These are phyloP conservation scores for Sitobion miscanthi DNA, from an alignment of 1,140 invertebrate genomes.

Conservation along the genomic window DNA sequence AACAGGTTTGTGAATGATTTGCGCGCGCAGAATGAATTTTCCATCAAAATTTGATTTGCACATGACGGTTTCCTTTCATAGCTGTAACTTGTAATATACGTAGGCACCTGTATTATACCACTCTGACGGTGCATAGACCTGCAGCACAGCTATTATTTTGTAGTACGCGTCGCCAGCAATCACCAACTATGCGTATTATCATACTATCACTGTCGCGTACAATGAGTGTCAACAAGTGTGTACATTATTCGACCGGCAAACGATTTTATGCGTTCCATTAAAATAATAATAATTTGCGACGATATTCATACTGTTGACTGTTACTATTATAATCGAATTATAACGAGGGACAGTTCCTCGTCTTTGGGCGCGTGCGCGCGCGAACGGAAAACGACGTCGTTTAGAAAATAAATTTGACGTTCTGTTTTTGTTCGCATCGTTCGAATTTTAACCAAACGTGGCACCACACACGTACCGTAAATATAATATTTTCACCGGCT, in stretches of 20 bases:
- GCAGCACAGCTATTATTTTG: neutral
- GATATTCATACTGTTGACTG: neutral
- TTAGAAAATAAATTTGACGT: neutral
- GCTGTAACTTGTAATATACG: neutral
- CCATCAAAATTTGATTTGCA: conserved; percentile 8
- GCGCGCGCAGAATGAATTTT: neutral
- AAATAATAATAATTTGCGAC: no score
- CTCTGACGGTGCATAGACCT: neutral
- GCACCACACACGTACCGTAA: neutral
- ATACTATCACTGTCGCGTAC: neutral
- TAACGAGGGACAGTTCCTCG: neutral
- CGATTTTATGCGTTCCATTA: neutral
- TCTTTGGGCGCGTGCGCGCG: neutral
- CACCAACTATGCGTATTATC: neutral
- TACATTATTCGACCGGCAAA: neutral
- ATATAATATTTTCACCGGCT: neutral
- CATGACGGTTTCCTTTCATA: neutral
- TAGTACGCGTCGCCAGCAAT: neutral
- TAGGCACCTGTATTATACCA: neutral
- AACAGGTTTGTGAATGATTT: neutral
- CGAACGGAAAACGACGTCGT: neutral
- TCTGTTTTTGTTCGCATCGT: neutral
- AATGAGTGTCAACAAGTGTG: neutral
- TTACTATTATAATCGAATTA: neutral
- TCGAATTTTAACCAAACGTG: neutral